Evolutionary conservation across 2,797 vertebrate genomes (phyloP).

Genomic region (Halcyon smyrnensis): DNA sequence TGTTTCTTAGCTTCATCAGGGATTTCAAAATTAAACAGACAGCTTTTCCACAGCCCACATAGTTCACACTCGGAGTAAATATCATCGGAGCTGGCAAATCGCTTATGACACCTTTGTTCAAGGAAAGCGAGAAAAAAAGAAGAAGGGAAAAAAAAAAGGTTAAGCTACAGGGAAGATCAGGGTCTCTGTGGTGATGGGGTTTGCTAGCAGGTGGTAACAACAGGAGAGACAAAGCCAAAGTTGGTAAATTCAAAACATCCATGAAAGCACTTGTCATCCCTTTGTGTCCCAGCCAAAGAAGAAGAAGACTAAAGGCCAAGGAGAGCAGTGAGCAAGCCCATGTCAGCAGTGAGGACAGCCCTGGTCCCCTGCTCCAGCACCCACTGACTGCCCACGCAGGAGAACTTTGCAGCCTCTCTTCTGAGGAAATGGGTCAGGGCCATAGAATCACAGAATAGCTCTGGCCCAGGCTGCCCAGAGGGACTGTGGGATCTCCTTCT

Average conservation of each 20-base stretch:
- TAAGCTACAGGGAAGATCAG: conserved; percentile 20
- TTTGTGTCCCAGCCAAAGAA: neutral
- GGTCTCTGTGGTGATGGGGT: neutral
- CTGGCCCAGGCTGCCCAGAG: too few species aligned
- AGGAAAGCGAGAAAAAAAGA: neutral
- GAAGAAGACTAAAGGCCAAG: neutral
- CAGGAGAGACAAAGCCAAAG: neutral
- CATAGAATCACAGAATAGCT: too few species aligned
- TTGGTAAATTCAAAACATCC: neutral
- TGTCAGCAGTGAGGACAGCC: neutral
- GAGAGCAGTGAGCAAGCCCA: neutral
- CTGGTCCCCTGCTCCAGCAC: neutral
- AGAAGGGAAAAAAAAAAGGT: neutral
- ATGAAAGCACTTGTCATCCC: neutral
- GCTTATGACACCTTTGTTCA: conserved; percentile 34
- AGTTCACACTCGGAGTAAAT: conserved; percentile 19
- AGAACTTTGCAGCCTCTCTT: neutral
- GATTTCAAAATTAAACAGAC: conserved; percentile 69
- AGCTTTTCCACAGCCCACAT: conserved; percentile 45
- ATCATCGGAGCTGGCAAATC: conserved; percentile 47
- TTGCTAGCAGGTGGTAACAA: conserved; percentile 12
- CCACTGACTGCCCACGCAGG: fast-evolving
- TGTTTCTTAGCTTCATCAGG: conserved; percentile 57
- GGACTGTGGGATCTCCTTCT: too few species aligned
- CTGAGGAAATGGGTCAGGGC: neutral